phyloP scores from a whole-genome alignment of 1,140 invertebrate species.

The Pygmarrhopalites habei region DNA sequence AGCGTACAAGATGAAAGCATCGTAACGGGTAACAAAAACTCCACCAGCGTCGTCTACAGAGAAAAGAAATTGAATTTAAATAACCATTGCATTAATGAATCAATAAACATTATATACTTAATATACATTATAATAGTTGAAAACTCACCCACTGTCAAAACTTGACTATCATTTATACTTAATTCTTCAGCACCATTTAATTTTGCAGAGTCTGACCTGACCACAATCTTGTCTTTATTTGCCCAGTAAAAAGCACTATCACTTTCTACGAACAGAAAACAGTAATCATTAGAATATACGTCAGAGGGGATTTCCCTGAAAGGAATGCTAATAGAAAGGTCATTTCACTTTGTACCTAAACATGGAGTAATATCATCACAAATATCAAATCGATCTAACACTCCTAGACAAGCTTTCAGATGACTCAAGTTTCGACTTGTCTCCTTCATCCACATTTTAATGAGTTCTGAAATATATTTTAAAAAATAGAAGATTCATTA shows the following conservation, averaged over 20 bases:
- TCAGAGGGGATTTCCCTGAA: not conserved
- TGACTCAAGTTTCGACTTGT: constrained; percentile 44
- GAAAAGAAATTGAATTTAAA: constrained; percentile 12
- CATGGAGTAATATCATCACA: constrained; percentile 52
- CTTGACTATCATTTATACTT: constrained; percentile 13
- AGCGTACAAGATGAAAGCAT: constrained; percentile 64
- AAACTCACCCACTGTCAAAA: constrained; percentile 22
- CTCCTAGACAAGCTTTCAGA: constrained; percentile 49
- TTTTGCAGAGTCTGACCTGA: constrained; percentile 4
- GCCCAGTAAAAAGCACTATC: constrained; percentile 44
- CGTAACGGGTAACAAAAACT: constrained; percentile 52
- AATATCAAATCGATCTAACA: constrained; percentile 60
- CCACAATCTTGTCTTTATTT: not conserved
- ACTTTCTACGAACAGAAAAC: constrained; percentile 41
- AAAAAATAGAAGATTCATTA: no score
- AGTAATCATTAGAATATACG: no score
- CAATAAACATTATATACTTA: no score
- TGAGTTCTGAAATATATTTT: no score
- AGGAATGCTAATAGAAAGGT: no score
- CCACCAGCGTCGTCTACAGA: constrained; percentile 49
- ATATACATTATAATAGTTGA: not conserved
- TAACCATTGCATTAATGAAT: no score
- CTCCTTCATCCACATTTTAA: constrained; percentile 46
- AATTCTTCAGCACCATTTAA: constrained; percentile 2
- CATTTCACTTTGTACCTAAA: no score